Percentiles rank a stretch among this genome's conserved stretches.
Evolutionary conservation across 2,888 invertebrate genomes (phyloP).

Genomic region (Eurytoma adleriae): DNA sequence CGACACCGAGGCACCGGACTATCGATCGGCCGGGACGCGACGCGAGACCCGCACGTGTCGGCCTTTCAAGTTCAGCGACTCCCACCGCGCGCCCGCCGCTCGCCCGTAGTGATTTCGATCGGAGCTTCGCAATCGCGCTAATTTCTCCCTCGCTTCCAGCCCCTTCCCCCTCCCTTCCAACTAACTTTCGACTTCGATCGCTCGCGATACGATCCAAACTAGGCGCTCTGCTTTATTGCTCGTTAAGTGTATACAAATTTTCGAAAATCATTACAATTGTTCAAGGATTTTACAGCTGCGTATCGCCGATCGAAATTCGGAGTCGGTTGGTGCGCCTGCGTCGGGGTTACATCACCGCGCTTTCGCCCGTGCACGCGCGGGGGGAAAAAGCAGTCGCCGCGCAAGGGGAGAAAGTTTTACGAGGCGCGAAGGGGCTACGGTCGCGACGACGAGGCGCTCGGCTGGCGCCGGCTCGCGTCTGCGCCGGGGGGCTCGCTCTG

Average conservation of each 20-base stretch:
- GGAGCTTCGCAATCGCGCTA: neutral
- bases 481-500: neutral
- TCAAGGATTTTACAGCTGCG: neutral
- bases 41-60: neutral
- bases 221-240: neutral
- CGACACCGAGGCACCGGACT: slow-evolving; percentile 8
- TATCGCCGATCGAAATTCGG: neutral
- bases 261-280: neutral
- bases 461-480: too few species aligned
- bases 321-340: neutral
- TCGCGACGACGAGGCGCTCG: too few species aligned
- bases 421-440: too few species aligned
- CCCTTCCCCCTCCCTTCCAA: neutral
- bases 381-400: slow-evolving; percentile 9
- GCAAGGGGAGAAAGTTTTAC: slow-evolving; percentile 20
- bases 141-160: neutral
- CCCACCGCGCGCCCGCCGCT: neutral
- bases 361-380: neutral
- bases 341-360: slow-evolving; percentile 1
- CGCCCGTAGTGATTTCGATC: slow-evolving; percentile 1
- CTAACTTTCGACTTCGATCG: neutral
- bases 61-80: slow-evolving; percentile 35
- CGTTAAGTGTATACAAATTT: too few species aligned
- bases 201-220: too few species aligned
- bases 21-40: slow-evolving; percentile 27